phyloP scores from a whole-genome alignment of 2,888 invertebrate genomes.

The Callinectes sapidus region DNA sequence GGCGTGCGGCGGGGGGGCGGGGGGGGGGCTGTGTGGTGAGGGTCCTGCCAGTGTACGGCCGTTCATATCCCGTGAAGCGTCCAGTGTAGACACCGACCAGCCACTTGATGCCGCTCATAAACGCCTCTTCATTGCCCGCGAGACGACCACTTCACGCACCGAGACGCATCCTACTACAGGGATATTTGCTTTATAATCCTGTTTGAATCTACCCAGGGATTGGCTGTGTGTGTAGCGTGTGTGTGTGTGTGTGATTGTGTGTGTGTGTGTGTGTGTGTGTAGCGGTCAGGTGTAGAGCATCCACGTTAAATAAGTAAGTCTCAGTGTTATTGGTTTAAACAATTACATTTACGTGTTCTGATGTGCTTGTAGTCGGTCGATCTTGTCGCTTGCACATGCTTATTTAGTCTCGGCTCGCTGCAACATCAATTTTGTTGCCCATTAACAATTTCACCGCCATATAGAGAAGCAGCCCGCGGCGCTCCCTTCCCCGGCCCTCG shows the following conservation, averaged over 20 bases:
- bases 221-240: neutral
- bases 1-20: neutral
- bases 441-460: slow-evolving; percentile 27
- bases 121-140: neutral
- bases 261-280: no score
- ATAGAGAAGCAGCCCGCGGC: neutral
- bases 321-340: neutral
- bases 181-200: neutral
- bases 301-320: neutral
- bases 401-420: neutral
- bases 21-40: neutral
- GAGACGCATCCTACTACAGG: neutral
- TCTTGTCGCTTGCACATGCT: neutral
- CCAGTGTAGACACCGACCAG: slow-evolving; percentile 26
- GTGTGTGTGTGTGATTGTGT: no score
- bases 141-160: neutral
- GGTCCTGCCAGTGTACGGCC: neutral
- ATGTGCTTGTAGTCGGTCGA: neutral
- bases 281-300: neutral
- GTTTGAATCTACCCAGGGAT: neutral
- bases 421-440: neutral
- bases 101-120: slow-evolving; percentile 34
- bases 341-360: neutral
- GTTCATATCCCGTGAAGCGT: neutral
- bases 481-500: neutral